Evolutionary conservation across 2,797 vertebrate species (phyloP).

Genomic region (Pterois miles): DNA sequence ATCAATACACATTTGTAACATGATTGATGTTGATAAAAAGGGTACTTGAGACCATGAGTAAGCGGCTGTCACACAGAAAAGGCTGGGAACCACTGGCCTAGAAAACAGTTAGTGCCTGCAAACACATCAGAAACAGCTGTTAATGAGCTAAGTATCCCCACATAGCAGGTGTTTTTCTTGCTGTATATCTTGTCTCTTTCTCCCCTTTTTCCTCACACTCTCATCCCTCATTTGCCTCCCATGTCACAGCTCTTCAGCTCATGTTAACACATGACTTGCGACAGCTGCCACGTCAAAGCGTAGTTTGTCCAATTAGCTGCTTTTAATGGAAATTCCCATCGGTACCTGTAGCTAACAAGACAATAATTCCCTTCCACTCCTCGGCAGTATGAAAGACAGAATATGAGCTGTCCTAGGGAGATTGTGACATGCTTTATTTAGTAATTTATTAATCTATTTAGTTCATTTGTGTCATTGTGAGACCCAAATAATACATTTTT

Average conservation of each 20-base stretch:
- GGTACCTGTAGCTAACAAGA: background rate
- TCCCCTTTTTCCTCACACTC: constrained; percentile 34
- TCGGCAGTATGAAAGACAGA: background rate
- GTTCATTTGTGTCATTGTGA: background rate
- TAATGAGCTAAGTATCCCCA: constrained; percentile 32
- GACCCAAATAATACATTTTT: background rate
- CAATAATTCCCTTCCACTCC: background rate
- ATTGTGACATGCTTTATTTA: background rate
- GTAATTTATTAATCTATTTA: background rate
- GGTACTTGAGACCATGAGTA: too few relatives aligned
- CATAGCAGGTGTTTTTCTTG: constrained; percentile 42
- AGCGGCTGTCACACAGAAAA: background rate
- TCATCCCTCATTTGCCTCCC: constrained; percentile 10
- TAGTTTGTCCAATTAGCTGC: constrained; percentile 39
- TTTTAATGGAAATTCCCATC: constrained; percentile 23
- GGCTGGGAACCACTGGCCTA: background rate
- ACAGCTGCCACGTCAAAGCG: constrained; percentile 29
- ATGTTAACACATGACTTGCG: constrained; percentile 31
- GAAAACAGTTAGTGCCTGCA: background rate
- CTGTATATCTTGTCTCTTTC: constrained; percentile 7
- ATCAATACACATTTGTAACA: background rate
- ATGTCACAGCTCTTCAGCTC: constrained; percentile 24
- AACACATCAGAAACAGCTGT: constrained; percentile 18
- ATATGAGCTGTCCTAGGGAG: background rate
- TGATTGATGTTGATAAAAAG: background rate